Evolutionary conservation across 2,797 vertebrate genomes (phyloP).

Genomic region (Anabas testudineus): DNA sequence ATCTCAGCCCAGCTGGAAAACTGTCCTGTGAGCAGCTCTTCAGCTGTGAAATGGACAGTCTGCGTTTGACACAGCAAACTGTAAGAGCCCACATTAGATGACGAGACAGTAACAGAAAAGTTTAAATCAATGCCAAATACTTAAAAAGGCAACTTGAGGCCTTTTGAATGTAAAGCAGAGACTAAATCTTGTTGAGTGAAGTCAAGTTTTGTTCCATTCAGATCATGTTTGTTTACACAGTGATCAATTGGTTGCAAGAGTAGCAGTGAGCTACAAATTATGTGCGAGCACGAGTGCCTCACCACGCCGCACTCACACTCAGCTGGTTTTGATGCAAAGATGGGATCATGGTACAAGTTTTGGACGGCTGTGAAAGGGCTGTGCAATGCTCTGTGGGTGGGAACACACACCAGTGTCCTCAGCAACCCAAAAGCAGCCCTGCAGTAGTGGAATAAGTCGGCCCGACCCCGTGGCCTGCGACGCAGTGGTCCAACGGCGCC

Average conservation of each 20-base stretch:
- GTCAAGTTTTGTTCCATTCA: slow-evolving; percentile 47
- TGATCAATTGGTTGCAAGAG: slow-evolving; percentile 69
- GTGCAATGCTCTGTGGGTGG: slow-evolving; percentile 77
- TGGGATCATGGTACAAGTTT: slow-evolving; percentile 75
- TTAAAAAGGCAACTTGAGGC: background rate
- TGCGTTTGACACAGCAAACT: slow-evolving; percentile 39
- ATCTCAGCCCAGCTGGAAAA: slow-evolving; percentile 81
- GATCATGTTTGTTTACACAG: slow-evolving; percentile 69
- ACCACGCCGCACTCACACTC: slow-evolving; percentile 67
- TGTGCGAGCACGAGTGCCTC: slow-evolving; percentile 74
- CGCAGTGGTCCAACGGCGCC: slow-evolving; percentile 82
- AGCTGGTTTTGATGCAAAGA: slow-evolving; percentile 80
- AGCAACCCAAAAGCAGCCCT: slow-evolving; percentile 67
- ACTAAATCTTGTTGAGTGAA: slow-evolving; percentile 14
- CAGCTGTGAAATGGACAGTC: slow-evolving; percentile 77
- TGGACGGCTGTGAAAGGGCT: slow-evolving; percentile 73
- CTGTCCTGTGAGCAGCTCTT: slow-evolving; percentile 75
- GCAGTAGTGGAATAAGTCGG: slow-evolving; percentile 65
- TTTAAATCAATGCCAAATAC: background rate
- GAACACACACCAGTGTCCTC: slow-evolving; percentile 78
- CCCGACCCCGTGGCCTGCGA: slow-evolving; percentile 72
- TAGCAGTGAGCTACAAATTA: slow-evolving; percentile 72
- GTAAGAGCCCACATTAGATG: background rate
- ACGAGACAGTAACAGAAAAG: background rate
- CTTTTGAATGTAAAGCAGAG: slow-evolving; percentile 6